Evolutionary conservation across 2,888 invertebrate genomes (phyloP).

Genomic region (Ectobius pallidus): DNA sequence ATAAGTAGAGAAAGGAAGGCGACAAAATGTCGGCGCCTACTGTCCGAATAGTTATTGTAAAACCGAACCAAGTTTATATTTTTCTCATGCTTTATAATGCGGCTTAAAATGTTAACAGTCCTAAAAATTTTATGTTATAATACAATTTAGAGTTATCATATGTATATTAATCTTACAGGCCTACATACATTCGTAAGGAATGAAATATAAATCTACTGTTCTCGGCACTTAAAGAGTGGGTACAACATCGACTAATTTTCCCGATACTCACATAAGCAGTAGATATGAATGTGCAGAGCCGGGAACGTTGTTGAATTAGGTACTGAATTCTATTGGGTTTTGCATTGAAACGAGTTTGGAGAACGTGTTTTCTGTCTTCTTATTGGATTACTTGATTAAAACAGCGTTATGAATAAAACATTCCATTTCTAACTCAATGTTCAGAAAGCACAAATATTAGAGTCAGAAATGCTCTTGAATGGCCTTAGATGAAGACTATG

Average conservation of each 20-base stretch:
- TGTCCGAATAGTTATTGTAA: too few species aligned
- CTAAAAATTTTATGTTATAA: too few species aligned
- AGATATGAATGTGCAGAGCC: not conserved
- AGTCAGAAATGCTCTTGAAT: too few species aligned
- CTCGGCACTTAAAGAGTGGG: not conserved
- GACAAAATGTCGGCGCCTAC: too few species aligned
- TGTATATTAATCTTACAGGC: too few species aligned
- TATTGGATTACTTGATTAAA: slow-evolving; percentile 7
- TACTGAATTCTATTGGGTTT: not conserved
- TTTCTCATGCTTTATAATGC: too few species aligned
- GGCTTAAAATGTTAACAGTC: too few species aligned
- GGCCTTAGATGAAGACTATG: too few species aligned
- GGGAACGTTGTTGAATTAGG: not conserved
- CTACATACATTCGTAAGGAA: too few species aligned
- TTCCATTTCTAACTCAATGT: not conserved
- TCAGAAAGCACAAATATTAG: not conserved
- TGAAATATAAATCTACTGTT: not conserved
- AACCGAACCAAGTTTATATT: too few species aligned
- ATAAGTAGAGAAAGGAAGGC: too few species aligned
- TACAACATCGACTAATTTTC: not conserved
- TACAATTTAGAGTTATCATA: too few species aligned
- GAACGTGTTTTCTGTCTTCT: not conserved
- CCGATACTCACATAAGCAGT: not conserved
- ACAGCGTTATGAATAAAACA: slow-evolving; percentile 1
- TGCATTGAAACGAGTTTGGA: not conserved